Base-by-base conservation (phyloP, 2,888 invertebrate genomes). In the Protonemura montana region DNA sequence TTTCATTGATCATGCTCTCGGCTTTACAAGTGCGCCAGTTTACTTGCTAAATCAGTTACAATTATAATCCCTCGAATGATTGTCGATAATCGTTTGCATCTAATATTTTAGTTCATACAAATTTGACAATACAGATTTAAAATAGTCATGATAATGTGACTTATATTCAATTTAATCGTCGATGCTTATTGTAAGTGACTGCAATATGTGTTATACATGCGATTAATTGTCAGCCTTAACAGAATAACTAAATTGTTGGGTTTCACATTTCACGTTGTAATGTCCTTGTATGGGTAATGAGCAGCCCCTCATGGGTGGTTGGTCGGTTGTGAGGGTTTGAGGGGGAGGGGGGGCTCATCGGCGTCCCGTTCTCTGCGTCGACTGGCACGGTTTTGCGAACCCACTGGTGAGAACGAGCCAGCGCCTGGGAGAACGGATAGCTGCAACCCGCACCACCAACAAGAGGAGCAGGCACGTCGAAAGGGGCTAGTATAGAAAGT, bases 401-500 rank as follows among this genome's bases (percentile, higher is more conserved):
- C 3, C 35, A 10, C 35, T 35, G 3, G 35, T 10, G 35, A 35
- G n/a, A n/a, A n/a, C n/a, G 35, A 26, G 85, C 29, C 28, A n/a
- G 28, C 42, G 27, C 27, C 29, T 76, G 42, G 29, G 41, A 26
- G 25, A 86, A 35, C 27, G 29, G 84, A 35, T n/a, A 82, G 87
- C 76, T 76, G 59, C 30, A 28, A 76, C 42, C 29, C 85, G 86
- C 76, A 76, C 28, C 78, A 91, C 89, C 87, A 82, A 28, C 87
- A 87, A 88, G 88, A 87, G 86, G 89, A 42, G 85, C 30, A 35
- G 82, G 81, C 35, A 30, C 85, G 83, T 84, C 88, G 88, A 90
- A 90, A 89, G 89, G 90, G 89, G 90, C 89, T 90, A 89, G 90
- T 89, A 90, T 90, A 91, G 91, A 91, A 92, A 92, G 91, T 92